Conservation (phyloP, 1,140 invertebrate genomes). For the Zophobas morio region DNA sequence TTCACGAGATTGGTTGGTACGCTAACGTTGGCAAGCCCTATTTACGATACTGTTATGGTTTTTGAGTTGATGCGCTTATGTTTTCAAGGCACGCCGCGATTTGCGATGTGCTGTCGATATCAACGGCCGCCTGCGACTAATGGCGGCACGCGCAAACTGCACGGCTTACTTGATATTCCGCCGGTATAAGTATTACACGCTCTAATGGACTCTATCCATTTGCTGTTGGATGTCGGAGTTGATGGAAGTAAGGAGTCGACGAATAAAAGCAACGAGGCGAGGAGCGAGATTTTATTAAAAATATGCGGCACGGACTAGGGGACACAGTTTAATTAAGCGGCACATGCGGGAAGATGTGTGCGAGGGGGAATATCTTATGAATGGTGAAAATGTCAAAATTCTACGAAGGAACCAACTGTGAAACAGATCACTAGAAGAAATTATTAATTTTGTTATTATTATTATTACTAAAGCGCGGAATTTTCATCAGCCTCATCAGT, state of each 20-base stretch:
- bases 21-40: too few relatives aligned
- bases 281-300: slow-evolving; percentile 34
- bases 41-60: too few relatives aligned
- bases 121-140: slow-evolving; percentile 25
- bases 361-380: too few relatives aligned
- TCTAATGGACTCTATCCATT: slow-evolving; percentile 41
- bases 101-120: slow-evolving; percentile 38
- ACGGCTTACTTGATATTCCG: slow-evolving; percentile 38
- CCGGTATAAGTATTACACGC: slow-evolving; percentile 41
- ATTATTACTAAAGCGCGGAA: too few relatives aligned
- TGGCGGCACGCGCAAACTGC: slow-evolving; percentile 39
- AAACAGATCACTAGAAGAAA: too few relatives aligned
- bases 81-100: slow-evolving; percentile 32
- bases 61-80: neutral
- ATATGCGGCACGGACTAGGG: neutral
- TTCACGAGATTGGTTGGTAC: too few relatives aligned
- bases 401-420: too few relatives aligned
- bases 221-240: slow-evolving; percentile 14
- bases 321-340: slow-evolving; percentile 24
- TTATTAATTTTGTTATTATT: too few relatives aligned
- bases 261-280: slow-evolving; percentile 20
- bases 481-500: too few relatives aligned
- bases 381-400: too few relatives aligned
- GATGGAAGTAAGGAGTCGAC: slow-evolving; percentile 22
- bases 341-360: neutral